Percentiles rank a stretch among this genome's conserved stretches.
phyloP scores from a whole-genome alignment of 2,888 invertebrate genomes.

The Pardosa pseudoannulata region DNA sequence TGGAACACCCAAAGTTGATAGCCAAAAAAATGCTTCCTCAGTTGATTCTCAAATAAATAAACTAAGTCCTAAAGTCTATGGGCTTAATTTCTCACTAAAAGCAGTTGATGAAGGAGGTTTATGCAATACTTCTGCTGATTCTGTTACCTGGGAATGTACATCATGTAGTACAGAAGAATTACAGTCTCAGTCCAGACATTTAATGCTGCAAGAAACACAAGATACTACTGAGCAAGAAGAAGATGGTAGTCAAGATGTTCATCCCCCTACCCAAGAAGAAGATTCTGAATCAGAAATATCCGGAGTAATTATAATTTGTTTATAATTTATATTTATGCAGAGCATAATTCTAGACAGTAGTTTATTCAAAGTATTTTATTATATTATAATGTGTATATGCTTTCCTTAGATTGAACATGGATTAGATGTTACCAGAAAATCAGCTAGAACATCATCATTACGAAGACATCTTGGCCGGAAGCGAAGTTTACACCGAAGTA shows the following conservation, averaged over 20 bases:
- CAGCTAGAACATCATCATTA: conserved; percentile 70
- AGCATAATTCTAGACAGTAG: background rate
- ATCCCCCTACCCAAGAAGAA: conserved; percentile 72
- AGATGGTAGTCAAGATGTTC: conserved; percentile 74
- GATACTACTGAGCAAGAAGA: conserved; percentile 65
- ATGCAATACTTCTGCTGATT: conserved; percentile 60
- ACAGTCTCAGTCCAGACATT: conserved; percentile 51
- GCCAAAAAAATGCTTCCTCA: conserved; percentile 24
- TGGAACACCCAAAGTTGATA: conserved; percentile 21
- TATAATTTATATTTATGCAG: too few relatives aligned
- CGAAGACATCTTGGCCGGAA: conserved; percentile 69
- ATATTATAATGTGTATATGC: too few relatives aligned
- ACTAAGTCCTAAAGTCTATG: conserved; percentile 83
- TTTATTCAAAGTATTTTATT: background rate
- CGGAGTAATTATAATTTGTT: conserved; percentile 41
- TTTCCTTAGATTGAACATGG: conserved; percentile 57
- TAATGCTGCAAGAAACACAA: conserved; percentile 51
- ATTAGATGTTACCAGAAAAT: conserved; percentile 62
- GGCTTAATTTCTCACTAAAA: conserved; percentile 54
- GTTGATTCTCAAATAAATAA: conserved; percentile 79
- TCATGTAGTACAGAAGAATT: conserved; percentile 66
- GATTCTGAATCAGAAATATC: conserved; percentile 71
- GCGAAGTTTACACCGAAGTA: conserved; percentile 65
- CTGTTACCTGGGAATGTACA: conserved; percentile 67
- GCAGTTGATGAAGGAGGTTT: conserved; percentile 55